Percentiles rank a stretch among this genome's conserved stretches.
Evolutionary conservation across 2,888 invertebrate species (phyloP).

Genomic region (Polydrusus cervinus): DNA sequence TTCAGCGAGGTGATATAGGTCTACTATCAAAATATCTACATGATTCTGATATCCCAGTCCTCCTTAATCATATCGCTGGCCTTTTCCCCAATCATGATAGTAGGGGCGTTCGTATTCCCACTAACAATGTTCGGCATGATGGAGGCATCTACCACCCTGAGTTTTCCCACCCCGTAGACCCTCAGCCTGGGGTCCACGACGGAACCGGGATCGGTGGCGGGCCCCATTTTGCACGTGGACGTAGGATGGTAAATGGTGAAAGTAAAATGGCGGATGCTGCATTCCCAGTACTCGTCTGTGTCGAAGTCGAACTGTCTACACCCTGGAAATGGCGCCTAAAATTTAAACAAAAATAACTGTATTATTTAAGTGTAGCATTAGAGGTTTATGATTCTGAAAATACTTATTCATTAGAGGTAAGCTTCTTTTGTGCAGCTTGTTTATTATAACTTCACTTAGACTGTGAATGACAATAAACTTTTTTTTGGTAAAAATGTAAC

Average conservation of each 20-base stretch:
- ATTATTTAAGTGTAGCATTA: too few relatives aligned
- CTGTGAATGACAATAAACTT: too few relatives aligned
- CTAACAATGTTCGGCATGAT: constrained; percentile 93
- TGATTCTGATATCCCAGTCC: constrained; percentile 76
- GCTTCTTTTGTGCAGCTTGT: too few relatives aligned
- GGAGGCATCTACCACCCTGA: constrained; percentile 88
- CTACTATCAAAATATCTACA: constrained; percentile 6
- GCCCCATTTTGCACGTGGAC: constrained; percentile 92
- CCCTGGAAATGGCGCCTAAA: constrained; percentile 83
- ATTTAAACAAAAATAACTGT: too few relatives aligned
- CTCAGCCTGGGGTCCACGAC: constrained; percentile 86
- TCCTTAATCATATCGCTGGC: constrained; percentile 92
- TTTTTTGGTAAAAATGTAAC: too few relatives aligned
- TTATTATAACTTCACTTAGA: too few relatives aligned
- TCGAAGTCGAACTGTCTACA: constrained; percentile 82
- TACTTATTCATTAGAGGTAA: too few relatives aligned
- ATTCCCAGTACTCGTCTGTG: constrained; percentile 91
- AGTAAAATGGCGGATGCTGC: constrained; percentile 86
- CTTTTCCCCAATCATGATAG: constrained; percentile 93
- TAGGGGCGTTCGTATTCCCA: constrained; percentile 92
- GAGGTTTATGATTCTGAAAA: too few relatives aligned
- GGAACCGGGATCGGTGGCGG: constrained; percentile 81
- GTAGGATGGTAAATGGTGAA: constrained; percentile 89
- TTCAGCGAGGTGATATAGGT: not conserved
- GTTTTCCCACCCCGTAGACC: constrained; percentile 84